A percentile compares a stretch with the other conserved stretches of the same genome.
Evolutionary conservation across 1,140 invertebrate species (phyloP).

Genomic region (Maconellicoccus hirsutus): DNA sequence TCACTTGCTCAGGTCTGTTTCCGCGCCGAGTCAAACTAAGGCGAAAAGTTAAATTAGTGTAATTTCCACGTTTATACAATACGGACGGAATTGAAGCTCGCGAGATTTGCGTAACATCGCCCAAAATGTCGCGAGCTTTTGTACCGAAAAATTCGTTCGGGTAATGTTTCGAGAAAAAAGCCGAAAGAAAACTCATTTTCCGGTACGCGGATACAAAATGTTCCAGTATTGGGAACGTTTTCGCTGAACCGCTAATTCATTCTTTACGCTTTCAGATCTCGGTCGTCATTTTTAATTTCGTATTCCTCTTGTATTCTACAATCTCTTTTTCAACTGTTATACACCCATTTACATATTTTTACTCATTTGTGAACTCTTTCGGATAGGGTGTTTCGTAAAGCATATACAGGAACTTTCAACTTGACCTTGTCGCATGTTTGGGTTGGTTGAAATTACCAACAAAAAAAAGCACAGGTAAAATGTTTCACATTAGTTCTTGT

Average conservation of each 20-base stretch:
- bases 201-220: background rate
- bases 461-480: too few species aligned
- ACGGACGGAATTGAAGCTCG: background rate
- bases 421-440: too few species aligned
- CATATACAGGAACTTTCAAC: too few species aligned
- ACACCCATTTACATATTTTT: background rate
- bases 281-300: conserved; percentile 5
- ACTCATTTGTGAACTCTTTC: too few species aligned
- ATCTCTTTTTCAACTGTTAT: background rate
- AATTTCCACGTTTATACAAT: background rate
- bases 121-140: background rate
- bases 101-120: background rate
- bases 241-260: background rate
- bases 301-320: background rate
- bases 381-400: too few species aligned
- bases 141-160: background rate
- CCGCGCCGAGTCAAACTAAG: background rate
- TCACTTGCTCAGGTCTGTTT: background rate
- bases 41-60: background rate
- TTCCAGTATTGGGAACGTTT: background rate
- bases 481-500: too few species aligned
- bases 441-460: too few species aligned
- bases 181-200: conserved; percentile 3
- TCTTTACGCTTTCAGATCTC: conserved; percentile 3
- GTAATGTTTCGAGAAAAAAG: background rate